phyloP scores from a whole-genome alignment of 1,140 invertebrate species.

The Pogonomyrmex barbatus region DNA sequence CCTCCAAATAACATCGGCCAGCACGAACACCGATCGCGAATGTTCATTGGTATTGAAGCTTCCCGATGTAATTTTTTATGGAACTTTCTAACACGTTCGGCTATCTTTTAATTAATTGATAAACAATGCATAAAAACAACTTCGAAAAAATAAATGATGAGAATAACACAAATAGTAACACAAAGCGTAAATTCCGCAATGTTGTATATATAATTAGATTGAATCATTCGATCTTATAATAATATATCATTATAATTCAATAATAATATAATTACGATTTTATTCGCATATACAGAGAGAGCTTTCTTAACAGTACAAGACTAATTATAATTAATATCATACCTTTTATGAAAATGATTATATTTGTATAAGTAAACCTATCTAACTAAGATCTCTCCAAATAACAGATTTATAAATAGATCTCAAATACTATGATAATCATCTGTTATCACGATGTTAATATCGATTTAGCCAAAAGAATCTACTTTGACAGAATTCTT shows the following conservation, averaged over 20 bases:
- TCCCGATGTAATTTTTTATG: slow-evolving; percentile 47
- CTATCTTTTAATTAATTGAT: slow-evolving; percentile 48
- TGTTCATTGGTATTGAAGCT: background rate
- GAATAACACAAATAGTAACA: background rate
- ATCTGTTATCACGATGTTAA: background rate
- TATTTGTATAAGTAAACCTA: background rate
- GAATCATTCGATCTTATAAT: background rate
- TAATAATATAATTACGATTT: background rate
- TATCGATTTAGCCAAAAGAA: background rate
- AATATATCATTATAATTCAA: background rate
- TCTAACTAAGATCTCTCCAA: background rate
- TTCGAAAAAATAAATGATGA: background rate
- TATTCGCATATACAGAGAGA: background rate
- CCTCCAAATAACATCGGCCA: slow-evolving; percentile 41
- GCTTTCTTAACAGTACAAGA: background rate
- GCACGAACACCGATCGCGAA: background rate
- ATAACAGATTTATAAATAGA: background rate
- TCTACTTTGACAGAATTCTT: background rate
- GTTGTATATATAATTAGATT: background rate
- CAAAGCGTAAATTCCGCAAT: background rate
- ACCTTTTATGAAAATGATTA: background rate
- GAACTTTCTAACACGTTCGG: slow-evolving; percentile 1
- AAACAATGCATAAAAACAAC: slow-evolving; percentile 7
- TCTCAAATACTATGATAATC: background rate
- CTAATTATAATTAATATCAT: background rate